Percentiles rank a stretch among this genome's conserved stretches.
Evolutionary conservation across 2,888 invertebrate genomes (phyloP).

Genomic region (Tetramorium bicarinatum): DNA sequence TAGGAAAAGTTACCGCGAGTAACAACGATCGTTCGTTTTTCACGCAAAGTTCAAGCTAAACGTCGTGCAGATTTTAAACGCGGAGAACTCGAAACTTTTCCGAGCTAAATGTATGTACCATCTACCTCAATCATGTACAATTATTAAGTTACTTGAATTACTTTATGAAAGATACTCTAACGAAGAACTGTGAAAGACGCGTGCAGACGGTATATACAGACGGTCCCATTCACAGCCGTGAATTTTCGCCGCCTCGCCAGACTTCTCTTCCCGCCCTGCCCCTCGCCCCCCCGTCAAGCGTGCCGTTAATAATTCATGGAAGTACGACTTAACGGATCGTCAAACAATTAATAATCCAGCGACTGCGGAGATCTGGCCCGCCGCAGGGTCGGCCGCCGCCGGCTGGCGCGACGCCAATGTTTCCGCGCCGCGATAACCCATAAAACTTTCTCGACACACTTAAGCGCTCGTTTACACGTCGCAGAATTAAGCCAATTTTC

Average conservation of each 20-base stretch:
- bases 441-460: conserved; percentile 64
- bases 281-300: neutral
- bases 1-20: neutral
- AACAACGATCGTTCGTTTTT: neutral
- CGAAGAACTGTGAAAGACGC: neutral
- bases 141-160: neutral
- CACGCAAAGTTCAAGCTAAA: neutral
- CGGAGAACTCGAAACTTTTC: neutral
- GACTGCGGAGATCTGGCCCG: conserved; percentile 24
- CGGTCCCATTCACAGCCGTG: conserved; percentile 3
- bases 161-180: neutral
- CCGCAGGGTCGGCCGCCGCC: conserved; percentile 11
- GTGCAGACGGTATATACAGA: no score
- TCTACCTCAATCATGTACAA: neutral
- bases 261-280: neutral
- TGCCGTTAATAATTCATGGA: conserved; percentile 42
- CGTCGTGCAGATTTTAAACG: neutral
- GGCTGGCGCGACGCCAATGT: conserved; percentile 63
- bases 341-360: conserved; percentile 52
- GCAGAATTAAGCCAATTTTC: conserved; percentile 63
- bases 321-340: conserved; percentile 53
- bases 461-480: conserved; percentile 54
- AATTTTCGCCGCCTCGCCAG: conserved; percentile 12
- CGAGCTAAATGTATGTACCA: neutral
- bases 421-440: conserved; percentile 65